A percentile compares a stretch with the other conserved stretches of the same genome.
Evolutionary conservation across 1,140 invertebrate species (phyloP).

Genomic region (Arion vulgaris): DNA sequence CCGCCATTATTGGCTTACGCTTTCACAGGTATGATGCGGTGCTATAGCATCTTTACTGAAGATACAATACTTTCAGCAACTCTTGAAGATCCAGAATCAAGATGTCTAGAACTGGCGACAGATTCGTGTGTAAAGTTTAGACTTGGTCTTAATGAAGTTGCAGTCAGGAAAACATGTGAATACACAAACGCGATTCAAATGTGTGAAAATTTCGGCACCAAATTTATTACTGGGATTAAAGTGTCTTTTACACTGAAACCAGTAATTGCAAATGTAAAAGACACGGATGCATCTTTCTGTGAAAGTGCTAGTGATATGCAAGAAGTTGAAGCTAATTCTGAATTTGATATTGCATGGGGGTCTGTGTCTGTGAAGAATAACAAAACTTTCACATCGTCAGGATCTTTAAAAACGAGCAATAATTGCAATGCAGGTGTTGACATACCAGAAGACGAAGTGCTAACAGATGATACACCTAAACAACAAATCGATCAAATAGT

Average conservation of each 20-base stretch:
- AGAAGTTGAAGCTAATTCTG: constrained; percentile 41
- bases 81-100: constrained; percentile 12
- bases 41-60: constrained; percentile 44
- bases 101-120: constrained; percentile 42
- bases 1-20: constrained; percentile 31
- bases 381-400: background rate
- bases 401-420: background rate
- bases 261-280: background rate
- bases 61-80: constrained; percentile 43
- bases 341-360: constrained; percentile 43
- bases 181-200: constrained; percentile 32
- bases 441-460: background rate
- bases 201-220: constrained; percentile 29
- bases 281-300: constrained; percentile 17
- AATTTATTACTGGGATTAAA: constrained; percentile 39
- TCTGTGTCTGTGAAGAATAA: constrained; percentile 2
- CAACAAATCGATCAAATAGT: background rate
- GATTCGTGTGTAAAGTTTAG: constrained; percentile 38
- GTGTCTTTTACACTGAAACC: constrained; percentile 41
- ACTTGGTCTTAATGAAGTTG: constrained; percentile 39
- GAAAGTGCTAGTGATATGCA: constrained; percentile 36
- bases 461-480: background rate
- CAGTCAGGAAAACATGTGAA: constrained; percentile 38
- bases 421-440: background rate
- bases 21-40: constrained; percentile 40